These are phyloP conservation scores for Pachyuromys duprasi DNA, from an alignment of 2,797 vertebrate genomes.

Conservation along the genomic window DNA sequence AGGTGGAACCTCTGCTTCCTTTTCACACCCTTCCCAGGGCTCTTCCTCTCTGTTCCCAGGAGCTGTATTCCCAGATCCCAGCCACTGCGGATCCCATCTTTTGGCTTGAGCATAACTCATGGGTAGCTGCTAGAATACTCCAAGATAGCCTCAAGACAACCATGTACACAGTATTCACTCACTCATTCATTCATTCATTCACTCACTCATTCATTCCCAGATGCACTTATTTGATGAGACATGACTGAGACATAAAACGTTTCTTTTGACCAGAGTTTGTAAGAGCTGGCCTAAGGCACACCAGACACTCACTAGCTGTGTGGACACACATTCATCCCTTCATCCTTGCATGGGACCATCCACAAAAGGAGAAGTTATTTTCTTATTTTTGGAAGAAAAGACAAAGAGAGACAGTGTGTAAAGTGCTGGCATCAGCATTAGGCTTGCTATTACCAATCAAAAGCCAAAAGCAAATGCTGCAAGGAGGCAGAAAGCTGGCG, in stretches of 20 bases:
- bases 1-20: neutral
- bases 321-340: fast-evolving
- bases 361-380: neutral
- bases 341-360: neutral
- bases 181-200: neutral
- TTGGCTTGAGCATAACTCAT: neutral
- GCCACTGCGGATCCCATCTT: neutral
- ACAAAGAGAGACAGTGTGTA: neutral
- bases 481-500: fast-evolving
- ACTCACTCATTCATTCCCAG: neutral
- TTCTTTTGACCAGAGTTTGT: neutral
- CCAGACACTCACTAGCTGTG: fast-evolving
- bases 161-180: fast-evolving
- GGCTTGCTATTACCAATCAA: fast-evolving
- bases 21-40: fast-evolving
- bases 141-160: fast-evolving
- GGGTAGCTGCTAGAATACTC: neutral
- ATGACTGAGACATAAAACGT: fast-evolving
- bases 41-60: no score
- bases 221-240: neutral
- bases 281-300: neutral
- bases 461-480: fast-evolving
- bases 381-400: neutral
- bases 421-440: neutral
- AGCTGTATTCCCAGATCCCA: neutral